These are phyloP conservation scores for Haplotaxodon microlepis DNA, from an alignment of 2,113 vertebrate genomes.

Conservation along the genomic window DNA sequence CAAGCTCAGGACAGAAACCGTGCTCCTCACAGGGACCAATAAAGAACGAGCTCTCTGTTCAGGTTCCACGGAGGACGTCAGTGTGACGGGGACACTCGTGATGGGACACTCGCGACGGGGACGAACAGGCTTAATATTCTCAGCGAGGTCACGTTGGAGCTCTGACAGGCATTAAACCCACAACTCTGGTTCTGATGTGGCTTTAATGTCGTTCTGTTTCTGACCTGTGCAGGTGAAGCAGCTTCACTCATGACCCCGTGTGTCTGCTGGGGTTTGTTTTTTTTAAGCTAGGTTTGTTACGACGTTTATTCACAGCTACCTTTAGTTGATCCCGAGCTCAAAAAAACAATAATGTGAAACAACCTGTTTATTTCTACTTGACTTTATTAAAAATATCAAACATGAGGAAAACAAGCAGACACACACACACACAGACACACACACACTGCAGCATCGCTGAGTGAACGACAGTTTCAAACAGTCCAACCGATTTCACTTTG, in stretches of 20 bases:
- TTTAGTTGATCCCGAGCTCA: accelerated
- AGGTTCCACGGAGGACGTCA: neutral
- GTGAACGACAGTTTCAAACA: neutral
- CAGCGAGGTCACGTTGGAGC: neutral
- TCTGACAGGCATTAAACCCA: neutral
- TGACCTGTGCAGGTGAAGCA: neutral
- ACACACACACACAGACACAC: neutral
- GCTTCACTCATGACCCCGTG: neutral
- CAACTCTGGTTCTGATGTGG: neutral
- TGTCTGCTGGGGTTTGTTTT: neutral
- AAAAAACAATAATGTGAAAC: neutral
- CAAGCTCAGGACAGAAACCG: accelerated
- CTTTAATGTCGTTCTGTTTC: neutral
- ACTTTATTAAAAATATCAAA: slow-evolving; percentile 54
- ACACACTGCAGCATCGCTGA: neutral
- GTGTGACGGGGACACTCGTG: too few relatives aligned
- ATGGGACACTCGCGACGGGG: too few relatives aligned
- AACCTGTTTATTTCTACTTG: slow-evolving; percentile 1
- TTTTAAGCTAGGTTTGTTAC: too few relatives aligned
- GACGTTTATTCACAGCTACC: accelerated
- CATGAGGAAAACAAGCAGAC: neutral
- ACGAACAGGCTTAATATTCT: neutral
- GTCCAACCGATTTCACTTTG: neutral
- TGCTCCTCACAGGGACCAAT: neutral
- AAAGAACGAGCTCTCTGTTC: neutral